Percentiles rank a stretch among this genome's conserved stretches.
phyloP scores from a whole-genome alignment of 2,797 vertebrate genomes.

The Delichon dasypus region DNA sequence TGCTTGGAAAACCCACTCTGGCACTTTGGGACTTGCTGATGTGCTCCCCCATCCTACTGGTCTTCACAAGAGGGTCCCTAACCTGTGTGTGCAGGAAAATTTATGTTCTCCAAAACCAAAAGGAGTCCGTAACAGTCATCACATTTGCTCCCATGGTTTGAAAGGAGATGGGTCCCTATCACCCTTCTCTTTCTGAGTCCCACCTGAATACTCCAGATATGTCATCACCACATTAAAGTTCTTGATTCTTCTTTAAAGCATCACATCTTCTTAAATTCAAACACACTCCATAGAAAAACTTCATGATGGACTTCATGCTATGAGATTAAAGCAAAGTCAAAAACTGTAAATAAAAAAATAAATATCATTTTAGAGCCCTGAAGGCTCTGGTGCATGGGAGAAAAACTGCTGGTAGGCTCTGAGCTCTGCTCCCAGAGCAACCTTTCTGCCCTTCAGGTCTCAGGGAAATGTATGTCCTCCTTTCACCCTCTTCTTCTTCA shows the following conservation, averaged over 20 bases:
- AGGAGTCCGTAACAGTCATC: neutral
- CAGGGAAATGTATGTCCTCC: neutral
- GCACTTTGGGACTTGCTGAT: neutral
- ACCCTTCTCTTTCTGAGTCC: neutral
- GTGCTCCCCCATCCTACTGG: neutral
- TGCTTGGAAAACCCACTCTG: neutral
- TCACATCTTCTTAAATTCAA: neutral
- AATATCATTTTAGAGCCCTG: neutral
- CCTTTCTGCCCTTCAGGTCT: neutral
- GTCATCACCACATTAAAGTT: neutral
- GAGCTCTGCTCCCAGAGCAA: neutral
- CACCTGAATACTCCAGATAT: neutral
- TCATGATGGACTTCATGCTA: neutral
- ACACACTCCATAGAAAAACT: neutral
- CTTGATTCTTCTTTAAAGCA: neutral
- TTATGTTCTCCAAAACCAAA: accelerated
- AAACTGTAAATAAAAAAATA: neutral
- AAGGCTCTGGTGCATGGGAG: accelerated
- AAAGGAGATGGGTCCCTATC: neutral
- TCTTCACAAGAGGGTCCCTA: neutral
- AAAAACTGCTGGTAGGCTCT: neutral
- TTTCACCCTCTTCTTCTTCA: neutral
- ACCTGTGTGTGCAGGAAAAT: neutral
- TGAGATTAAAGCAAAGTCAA: neutral
- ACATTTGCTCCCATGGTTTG: neutral